Conservation (phyloP, 1,140 invertebrate genomes). For the Drosophila neocordata region DNA sequence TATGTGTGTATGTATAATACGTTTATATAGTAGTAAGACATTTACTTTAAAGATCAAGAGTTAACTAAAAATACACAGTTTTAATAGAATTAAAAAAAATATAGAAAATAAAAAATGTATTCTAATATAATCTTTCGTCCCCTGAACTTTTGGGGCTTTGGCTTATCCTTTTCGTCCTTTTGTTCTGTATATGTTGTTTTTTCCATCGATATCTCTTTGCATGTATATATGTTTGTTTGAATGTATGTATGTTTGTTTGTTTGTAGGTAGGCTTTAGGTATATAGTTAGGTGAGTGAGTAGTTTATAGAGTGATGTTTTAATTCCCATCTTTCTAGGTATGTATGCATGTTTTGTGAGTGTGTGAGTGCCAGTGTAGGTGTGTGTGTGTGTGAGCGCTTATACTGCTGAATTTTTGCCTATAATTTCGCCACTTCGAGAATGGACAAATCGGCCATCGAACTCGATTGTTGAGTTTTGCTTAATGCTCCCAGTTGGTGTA, state of each 20-base stretch:
- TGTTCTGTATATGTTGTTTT: neutral
- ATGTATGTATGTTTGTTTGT: constrained; percentile 5
- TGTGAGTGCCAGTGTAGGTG: neutral
- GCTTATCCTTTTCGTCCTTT: neutral
- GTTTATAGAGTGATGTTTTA: neutral
- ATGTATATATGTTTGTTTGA: neutral
- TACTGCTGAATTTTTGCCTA: constrained; percentile 92
- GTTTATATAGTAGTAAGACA: constrained; percentile 57
- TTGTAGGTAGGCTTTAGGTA: neutral
- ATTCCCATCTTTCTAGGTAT: neutral
- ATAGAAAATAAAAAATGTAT: constrained; percentile 12
- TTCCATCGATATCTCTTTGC: neutral
- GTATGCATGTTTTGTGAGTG: neutral
- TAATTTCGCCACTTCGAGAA: constrained; percentile 90
- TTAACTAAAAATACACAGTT: constrained; percentile 14
- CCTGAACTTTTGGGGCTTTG: neutral
- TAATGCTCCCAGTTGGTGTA: constrained; percentile 86
- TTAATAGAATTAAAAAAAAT: constrained; percentile 27
- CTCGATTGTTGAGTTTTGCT: constrained; percentile 90
- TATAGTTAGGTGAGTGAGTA: constrained; percentile 1
- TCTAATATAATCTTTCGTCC: neutral
- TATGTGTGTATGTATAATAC: constrained; percentile 23
- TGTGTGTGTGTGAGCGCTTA: constrained; percentile 83
- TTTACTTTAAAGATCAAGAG: constrained; percentile 42
- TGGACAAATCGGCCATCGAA: constrained; percentile 91